Evolutionary conservation across 30 jellyfish, hydroid and myxozoan species (phyloP), one percentile per base, ranked within the genome.

Genomic region (Chrysaora quinquecirrha): DNA sequence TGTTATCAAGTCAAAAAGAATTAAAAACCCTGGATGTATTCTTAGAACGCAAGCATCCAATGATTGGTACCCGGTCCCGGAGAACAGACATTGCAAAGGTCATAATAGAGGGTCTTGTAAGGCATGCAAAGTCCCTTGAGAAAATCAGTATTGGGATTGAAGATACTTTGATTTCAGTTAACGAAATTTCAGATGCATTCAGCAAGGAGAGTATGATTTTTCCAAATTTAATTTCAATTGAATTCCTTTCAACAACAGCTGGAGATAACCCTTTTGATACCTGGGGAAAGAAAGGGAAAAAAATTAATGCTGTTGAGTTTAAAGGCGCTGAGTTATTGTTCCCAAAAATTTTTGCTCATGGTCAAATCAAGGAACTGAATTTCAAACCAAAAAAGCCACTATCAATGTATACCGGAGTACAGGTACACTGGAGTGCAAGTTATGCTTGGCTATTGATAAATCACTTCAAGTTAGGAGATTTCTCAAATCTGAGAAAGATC

Each of bases 51-150:
- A n/a, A n/a, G n/a, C n/a, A n/a, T n/a, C n/a, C n/a, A n/a, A n/a
- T n/a, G n/a, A n/a, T n/a, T n/a, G n/a, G n/a, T n/a, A n/a, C n/a
- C n/a, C n/a, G n/a, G n/a, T n/a, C n/a, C n/a, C n/a, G n/a, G n/a
- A n/a, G n/a, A n/a, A 43, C 58, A 43, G 31, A 7, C 1, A 23
- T 34, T 1, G 32, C 19, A 3, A 35, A 3, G 29, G 83, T 24
- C 1, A 43, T 71, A 6, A 6, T 71, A 43, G 47, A 43, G 43
- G 83, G 83, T 3, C 34, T 71, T 1, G 33, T 71, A 22, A 71
- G 30, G 20, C 83, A 71, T 48, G 83, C 34, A 23, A 20, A 66
- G 9, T 33, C 68, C 19, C 83, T 71, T n/a, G 69, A 71, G 69
- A 34, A 19, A 23, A 4, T 71, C 34, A 71, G 43, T 47, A 35